A percentile compares a stretch with the other conserved stretches of the same genome.
These are phyloP conservation scores for Paralinhomoeus sp. DNA, from an alignment of 2,888 invertebrate genomes.

Conservation along the genomic window DNA sequence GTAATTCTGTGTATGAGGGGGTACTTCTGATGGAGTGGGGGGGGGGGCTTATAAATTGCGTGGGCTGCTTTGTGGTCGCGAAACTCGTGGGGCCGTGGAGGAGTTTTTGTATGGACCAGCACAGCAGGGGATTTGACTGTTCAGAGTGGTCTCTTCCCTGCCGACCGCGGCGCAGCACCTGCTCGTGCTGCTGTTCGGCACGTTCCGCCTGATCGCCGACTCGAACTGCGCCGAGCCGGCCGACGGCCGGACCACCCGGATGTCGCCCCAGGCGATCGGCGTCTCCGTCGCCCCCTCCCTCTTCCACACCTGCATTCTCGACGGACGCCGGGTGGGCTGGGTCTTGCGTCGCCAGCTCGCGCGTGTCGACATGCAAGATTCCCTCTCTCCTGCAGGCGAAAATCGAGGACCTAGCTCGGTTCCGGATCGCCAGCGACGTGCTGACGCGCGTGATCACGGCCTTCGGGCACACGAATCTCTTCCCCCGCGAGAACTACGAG, in stretches of 20 bases:
- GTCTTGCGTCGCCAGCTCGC: too few relatives aligned
- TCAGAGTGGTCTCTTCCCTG: slow-evolving; percentile 56
- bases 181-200: slow-evolving; percentile 79
- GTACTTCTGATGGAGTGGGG: too few relatives aligned
- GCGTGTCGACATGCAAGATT: too few relatives aligned
- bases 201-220: slow-evolving; percentile 77
- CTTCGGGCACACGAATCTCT: slow-evolving; percentile 71
- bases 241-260: slow-evolving; percentile 42
- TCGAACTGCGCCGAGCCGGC: slow-evolving; percentile 45
- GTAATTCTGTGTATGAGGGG: too few relatives aligned
- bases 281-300: slow-evolving; percentile 86
- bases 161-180: slow-evolving; percentile 73
- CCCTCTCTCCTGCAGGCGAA: too few relatives aligned
- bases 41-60: too few relatives aligned
- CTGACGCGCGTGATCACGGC: slow-evolving; percentile 92
- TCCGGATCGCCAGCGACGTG: slow-evolving; percentile 69
- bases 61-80: too few relatives aligned
- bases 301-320: slow-evolving; percentile 81
- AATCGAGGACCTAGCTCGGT: slow-evolving; percentile 80
- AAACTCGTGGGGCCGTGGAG: too few relatives aligned
- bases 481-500: slow-evolving; percentile 78
- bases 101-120: background rate
- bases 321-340: slow-evolving; percentile 46
- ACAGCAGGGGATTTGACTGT: slow-evolving; percentile 8
- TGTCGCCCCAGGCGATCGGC: slow-evolving; percentile 81